A percentile compares a stretch with the other conserved stretches of the same genome.
phyloP scores from a whole-genome alignment of 2,888 invertebrate genomes.

The Stenolophus ochropezus region DNA sequence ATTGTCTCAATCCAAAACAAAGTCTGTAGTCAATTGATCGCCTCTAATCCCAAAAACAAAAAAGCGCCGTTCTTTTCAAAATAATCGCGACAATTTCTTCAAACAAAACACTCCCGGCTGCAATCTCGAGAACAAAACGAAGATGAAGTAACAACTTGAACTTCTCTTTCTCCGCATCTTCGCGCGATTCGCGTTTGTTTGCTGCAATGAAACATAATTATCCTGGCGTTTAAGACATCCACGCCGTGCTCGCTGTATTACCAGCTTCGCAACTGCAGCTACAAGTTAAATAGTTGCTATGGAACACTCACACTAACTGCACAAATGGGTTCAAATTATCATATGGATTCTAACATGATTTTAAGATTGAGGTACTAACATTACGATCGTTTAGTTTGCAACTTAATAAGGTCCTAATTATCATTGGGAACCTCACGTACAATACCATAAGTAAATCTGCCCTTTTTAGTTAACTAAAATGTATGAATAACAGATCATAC shows the following conservation, averaged over 20 bases:
- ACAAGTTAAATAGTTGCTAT: conserved; percentile 1
- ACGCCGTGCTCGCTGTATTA: conserved; percentile 12
- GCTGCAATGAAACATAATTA: conserved; percentile 16
- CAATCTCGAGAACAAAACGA: conserved; percentile 5
- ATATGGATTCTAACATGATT: background rate
- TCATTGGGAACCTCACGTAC: no score
- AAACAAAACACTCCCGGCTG: conserved; percentile 10
- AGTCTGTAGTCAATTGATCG: background rate
- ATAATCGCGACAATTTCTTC: background rate
- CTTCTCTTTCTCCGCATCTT: background rate
- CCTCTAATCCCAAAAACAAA: background rate
- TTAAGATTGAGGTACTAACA: background rate
- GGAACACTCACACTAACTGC: background rate
- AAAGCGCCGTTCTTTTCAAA: background rate
- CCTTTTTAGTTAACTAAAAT: no score
- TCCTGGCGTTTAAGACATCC: background rate
- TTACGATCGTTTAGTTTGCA: no score
- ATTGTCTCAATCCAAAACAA: background rate
- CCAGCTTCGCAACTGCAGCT: conserved; percentile 2
- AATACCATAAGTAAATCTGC: no score
- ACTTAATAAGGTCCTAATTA: no score
- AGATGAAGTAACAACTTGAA: background rate
- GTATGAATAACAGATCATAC: no score
- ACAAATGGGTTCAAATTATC: background rate
- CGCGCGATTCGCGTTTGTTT: conserved; percentile 8